Base-by-base conservation (phyloP, 1,140 invertebrate genomes). In the Eurosta solidaginis region DNA sequence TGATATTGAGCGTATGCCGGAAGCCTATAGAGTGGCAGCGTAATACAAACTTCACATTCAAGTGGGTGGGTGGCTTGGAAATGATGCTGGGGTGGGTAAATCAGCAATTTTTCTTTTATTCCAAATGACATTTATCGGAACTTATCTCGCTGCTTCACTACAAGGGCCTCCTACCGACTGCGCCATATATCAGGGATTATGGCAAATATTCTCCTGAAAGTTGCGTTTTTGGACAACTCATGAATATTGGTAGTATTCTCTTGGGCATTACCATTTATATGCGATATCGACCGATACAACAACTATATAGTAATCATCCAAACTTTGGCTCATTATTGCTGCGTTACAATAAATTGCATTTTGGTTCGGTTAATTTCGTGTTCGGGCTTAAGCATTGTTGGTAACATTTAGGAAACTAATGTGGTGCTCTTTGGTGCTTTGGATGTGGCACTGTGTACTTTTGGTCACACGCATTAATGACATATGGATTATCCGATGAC, bases 131-230 rank as follows among this genome's bases (percentile, higher is more conserved):
- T 91, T 92, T 80, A 84, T 92, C 29, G 84, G 89, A 74, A 91
- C 91, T 75, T 94, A 93, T 80, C 88, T 90, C 75, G 90, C 92
- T 54, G 90, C 93, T 4, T 90, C 94, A 0, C 80, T 89, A 59
- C 87, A 91, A 54, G 91, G 91, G 33, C 92, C 95, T 88, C 92
- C 94, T 92, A 79, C 89, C 92, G 27, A 90, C 91, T 33, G 93
- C 94, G 81, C 93, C 94, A 1, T 95, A 95, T 82, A 95, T 95
- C 76, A 94, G 93, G 82, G 94, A 95, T 85, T 92, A 93, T 14
- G 94, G 92, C 4, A 92, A 93, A 4, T 89, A 91, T 78, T 90
- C 93, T 10, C 94, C 94, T 33, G 94, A 95, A 82, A 94, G 93
- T 85, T 95, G 93, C 85, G 91, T 95, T 74, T 96, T 95, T 85